Percentiles rank a stretch among this genome's conserved stretches.
Evolutionary conservation across 2,888 invertebrate species (phyloP).

Genomic region (Sipunculus nudus): DNA sequence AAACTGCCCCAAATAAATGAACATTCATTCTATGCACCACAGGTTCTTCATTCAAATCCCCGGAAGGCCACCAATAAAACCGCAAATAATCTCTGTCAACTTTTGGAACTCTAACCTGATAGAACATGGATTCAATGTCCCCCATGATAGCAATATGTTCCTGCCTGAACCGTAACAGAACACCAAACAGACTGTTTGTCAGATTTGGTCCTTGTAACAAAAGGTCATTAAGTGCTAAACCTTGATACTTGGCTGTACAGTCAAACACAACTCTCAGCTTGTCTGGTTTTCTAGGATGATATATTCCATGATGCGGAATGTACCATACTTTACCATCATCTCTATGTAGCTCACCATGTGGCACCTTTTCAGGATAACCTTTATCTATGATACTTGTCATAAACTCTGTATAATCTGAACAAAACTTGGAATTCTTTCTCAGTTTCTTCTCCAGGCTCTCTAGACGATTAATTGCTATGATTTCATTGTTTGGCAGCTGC

Average conservation of each 20-base stretch:
- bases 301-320: slow-evolving; percentile 12
- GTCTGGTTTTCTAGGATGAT: slow-evolving; percentile 14
- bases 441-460: neutral
- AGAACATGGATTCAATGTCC: slow-evolving; percentile 22
- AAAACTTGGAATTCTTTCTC: neutral
- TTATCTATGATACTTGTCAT: slow-evolving; percentile 9
- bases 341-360: neutral
- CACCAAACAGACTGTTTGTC: slow-evolving; percentile 13
- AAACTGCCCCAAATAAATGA: slow-evolving; percentile 10
- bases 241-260: slow-evolving; percentile 1
- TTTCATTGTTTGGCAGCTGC: slow-evolving; percentile 11
- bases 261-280: slow-evolving; percentile 22
- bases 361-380: slow-evolving; percentile 20
- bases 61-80: slow-evolving; percentile 13
- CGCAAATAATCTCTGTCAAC: slow-evolving; percentile 8
- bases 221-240: slow-evolving; percentile 13
- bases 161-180: slow-evolving; percentile 16
- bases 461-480: slow-evolving; percentile 1
- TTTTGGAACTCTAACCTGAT: slow-evolving; percentile 7
- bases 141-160: slow-evolving; percentile 13
- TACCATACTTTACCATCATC: slow-evolving; percentile 4
- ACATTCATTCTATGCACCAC: slow-evolving; percentile 12
- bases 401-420: slow-evolving; percentile 1
- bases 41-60: neutral
- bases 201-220: slow-evolving; percentile 20